A percentile compares a stretch with the other conserved stretches of the same genome.
Conservation (phyloP, 1,140 invertebrate genomes). For the Lepidurus arcticus region DNA sequence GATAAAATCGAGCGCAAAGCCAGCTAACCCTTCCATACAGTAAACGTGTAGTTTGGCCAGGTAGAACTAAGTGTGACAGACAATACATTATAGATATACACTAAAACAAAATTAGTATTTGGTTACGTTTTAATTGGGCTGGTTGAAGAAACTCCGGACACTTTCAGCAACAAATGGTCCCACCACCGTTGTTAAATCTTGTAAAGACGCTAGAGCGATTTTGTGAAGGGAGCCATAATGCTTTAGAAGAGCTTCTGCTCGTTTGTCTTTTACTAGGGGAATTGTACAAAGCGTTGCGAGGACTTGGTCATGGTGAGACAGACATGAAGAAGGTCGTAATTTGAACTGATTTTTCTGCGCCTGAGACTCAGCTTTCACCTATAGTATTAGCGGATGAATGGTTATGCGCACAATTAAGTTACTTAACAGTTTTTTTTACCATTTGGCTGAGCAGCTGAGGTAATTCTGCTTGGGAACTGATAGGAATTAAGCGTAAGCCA, state of each 20-base stretch:
- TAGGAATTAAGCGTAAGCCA: neutral
- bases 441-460: neutral
- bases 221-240: conserved; percentile 24
- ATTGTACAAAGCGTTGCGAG: neutral
- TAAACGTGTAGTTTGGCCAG: too few species aligned
- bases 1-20: too few species aligned
- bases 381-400: neutral
- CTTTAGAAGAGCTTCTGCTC: conserved; percentile 25
- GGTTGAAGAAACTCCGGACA: conserved; percentile 28
- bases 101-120: neutral
- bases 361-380: conserved; percentile 31
- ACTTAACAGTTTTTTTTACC: neutral
- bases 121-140: neutral
- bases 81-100: neutral
- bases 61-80: neutral
- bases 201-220: conserved; percentile 23
- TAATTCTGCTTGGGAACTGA: neutral
- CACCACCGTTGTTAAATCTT: conserved; percentile 27
- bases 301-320: neutral
- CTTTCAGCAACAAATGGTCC: conserved; percentile 5
- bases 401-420: neutral
- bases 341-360: conserved; percentile 30
- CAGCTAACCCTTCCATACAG: too few species aligned
- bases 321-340: neutral
- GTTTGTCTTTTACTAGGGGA: conserved; percentile 30